Evolutionary conservation across 2,113 vertebrate genomes (phyloP).

Genomic region (Greenwoodochromis staneri): DNA sequence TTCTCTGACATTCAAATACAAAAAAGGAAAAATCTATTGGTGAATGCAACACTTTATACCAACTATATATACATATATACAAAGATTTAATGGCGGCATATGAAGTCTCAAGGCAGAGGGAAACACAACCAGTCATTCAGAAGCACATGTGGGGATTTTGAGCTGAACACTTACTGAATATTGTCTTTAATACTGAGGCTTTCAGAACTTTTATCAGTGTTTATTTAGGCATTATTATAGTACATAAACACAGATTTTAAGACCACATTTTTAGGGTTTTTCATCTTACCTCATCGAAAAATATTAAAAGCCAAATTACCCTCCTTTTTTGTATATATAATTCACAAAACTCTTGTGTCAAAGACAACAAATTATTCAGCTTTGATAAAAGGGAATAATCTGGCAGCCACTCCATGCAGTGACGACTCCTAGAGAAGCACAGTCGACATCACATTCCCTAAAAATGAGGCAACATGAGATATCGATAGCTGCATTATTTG

Average conservation of each 20-base stretch:
- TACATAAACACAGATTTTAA: background rate
- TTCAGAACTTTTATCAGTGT: background rate
- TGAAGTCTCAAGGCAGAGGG: background rate
- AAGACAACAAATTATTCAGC: background rate
- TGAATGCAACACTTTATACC: background rate
- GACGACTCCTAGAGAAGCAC: background rate
- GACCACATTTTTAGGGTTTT: background rate
- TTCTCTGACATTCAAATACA: background rate
- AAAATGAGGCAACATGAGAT: background rate
- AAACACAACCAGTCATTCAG: background rate
- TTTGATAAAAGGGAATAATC: slow-evolving; percentile 15
- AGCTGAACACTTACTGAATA: background rate
- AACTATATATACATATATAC: background rate
- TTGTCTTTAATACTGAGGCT: background rate
- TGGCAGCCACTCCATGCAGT: background rate
- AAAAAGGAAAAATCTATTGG: background rate
- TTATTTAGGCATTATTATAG: background rate
- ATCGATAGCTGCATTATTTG: slow-evolving; percentile 5
- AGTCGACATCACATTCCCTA: background rate
- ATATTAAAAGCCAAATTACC: background rate
- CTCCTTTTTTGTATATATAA: background rate
- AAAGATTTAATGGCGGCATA: background rate
- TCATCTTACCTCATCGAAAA: background rate
- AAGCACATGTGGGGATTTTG: background rate
- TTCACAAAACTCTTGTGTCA: background rate